Evolutionary conservation across 2,113 vertebrate species (phyloP).

Genomic region (Coptodon rendalli): DNA sequence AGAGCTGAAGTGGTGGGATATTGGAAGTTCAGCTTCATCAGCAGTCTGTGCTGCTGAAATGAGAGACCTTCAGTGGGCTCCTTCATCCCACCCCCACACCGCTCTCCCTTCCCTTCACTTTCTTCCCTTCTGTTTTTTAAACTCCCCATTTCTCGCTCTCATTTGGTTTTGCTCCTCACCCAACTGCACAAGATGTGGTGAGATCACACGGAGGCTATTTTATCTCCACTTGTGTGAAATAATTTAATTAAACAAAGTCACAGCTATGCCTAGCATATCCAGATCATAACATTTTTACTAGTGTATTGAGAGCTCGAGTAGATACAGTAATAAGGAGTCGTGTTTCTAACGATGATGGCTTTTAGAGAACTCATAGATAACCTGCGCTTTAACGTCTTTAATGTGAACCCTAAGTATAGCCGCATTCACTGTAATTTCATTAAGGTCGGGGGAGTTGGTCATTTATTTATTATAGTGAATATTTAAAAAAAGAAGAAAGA

Average conservation of each 20-base stretch:
- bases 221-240: constrained; percentile 43
- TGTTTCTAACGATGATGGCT: neutral
- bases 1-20: constrained; percentile 64
- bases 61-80: constrained; percentile 53
- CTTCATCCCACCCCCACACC: constrained; percentile 4
- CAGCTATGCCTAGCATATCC: neutral
- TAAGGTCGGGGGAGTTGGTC: neutral
- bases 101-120: neutral
- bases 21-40: constrained; percentile 74
- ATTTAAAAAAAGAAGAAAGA: neutral
- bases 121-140: constrained; percentile 27
- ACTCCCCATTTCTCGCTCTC: constrained; percentile 33
- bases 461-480: neutral
- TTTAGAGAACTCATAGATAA: neutral
- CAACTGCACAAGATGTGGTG: constrained; percentile 12
- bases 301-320: neutral
- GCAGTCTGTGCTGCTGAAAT: constrained; percentile 69
- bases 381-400: neutral
- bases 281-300: constrained; percentile 7
- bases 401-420: neutral
- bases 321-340: neutral
- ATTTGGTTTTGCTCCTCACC: constrained; percentile 32
- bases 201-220: constrained; percentile 37
- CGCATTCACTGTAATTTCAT: neutral
- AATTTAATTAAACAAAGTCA: constrained; percentile 42